Evolutionary conservation across 1,140 invertebrate species (phyloP).

Genomic region (Drosophila triauraria): DNA sequence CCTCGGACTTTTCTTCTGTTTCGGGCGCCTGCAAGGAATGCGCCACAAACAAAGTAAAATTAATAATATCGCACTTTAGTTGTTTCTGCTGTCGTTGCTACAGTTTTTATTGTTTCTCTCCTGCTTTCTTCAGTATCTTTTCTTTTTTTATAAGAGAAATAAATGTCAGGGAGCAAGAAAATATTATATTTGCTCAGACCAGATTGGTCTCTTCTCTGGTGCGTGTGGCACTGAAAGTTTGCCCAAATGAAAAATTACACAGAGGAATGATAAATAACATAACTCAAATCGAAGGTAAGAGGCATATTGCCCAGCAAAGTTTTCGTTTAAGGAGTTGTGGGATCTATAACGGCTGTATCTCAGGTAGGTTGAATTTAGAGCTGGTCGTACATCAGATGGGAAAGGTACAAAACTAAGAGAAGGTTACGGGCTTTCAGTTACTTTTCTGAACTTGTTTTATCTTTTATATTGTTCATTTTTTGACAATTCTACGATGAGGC

Average conservation of each 20-base stretch:
- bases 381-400: background rate
- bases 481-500: too few species aligned
- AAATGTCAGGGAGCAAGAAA: constrained; percentile 61
- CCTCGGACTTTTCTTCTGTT: constrained; percentile 23
- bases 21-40: constrained; percentile 48
- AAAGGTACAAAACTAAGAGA: background rate
- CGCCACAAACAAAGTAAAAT: constrained; percentile 59
- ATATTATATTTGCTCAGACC: constrained; percentile 7
- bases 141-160: constrained; percentile 21
- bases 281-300: constrained; percentile 42
- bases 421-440: background rate
- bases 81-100: constrained; percentile 45
- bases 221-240: constrained; percentile 60
- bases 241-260: constrained; percentile 71
- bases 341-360: constrained; percentile 25
- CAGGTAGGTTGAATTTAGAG: background rate
- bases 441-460: background rate
- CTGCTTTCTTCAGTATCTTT: constrained; percentile 26
- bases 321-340: constrained; percentile 20
- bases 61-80: constrained; percentile 70
- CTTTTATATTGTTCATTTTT: too few species aligned
- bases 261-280: constrained; percentile 76
- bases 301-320: constrained; percentile 11
- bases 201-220: constrained; percentile 18
- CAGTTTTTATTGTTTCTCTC: constrained; percentile 50